A percentile compares a stretch with the other conserved stretches of the same genome.
Evolutionary conservation across 2,797 vertebrate genomes (phyloP).

Genomic region (Champsocephalus gunnari): DNA sequence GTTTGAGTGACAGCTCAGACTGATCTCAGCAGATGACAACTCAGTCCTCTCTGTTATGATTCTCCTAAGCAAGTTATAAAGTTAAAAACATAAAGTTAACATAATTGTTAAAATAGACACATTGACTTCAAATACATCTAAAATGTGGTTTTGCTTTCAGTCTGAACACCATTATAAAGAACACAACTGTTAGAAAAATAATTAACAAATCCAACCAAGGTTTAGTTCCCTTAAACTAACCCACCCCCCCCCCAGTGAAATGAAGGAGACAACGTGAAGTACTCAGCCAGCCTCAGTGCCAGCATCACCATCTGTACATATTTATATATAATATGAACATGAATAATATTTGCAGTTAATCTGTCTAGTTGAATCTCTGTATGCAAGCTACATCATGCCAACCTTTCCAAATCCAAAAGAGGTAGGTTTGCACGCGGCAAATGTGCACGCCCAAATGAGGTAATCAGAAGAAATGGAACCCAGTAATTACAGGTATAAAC

Average conservation of each 20-base stretch:
- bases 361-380: constrained; percentile 11
- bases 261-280: background rate
- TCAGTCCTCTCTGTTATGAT: background rate
- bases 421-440: too few species aligned
- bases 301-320: constrained; percentile 13
- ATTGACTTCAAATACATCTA: background rate
- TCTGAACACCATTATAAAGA: constrained; percentile 6
- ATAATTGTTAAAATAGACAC: too few species aligned
- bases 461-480: too few species aligned
- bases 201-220: background rate
- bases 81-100: too few species aligned
- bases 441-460: too few species aligned
- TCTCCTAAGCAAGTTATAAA: background rate
- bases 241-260: background rate
- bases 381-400: constrained; percentile 3
- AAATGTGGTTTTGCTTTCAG: background rate
- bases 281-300: background rate
- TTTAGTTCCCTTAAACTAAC: background rate
- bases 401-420: too few species aligned
- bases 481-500: too few species aligned
- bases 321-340: constrained; percentile 3
- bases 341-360: constrained; percentile 25
- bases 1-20: background rate
- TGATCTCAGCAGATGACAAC: background rate
- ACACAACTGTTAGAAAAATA: background rate